Base-by-base conservation (phyloP, 2,113 vertebrate genomes). In the Leptobrachium leishanense region DNA sequence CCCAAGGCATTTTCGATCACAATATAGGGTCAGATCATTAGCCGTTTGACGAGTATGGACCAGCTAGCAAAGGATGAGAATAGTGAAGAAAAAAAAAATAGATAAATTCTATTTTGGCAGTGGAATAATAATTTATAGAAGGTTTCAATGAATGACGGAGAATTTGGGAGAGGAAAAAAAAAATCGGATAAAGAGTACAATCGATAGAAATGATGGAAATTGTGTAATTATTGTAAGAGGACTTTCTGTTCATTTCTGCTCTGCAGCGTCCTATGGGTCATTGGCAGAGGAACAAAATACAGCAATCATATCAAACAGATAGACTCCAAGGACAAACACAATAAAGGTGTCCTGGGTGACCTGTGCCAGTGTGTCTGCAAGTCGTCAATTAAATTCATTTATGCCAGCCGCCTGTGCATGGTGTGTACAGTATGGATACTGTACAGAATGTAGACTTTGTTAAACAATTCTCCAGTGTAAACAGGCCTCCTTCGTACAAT, bases 11-110 rank as follows among this genome's bases (percentile, higher is more conserved):
- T 85, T 83, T 88, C 85, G 82, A 82, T 82, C 83, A 68, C 79
- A 83, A 83, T 78, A 79, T 78, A 66, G 80, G 82, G 86, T 84
- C 82, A 84, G 69, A 81, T 87, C 79, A 85, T 88, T 87, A 85
- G 75, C 83, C 85, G 79, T 68, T 82, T 89, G 84, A 85, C 74
- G 78, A 50, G 46, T 1, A 72, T 43, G 79, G 12, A 66, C 76
- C 20, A 78, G 75, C 64, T 79, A 65, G 69, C 20, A 67, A 65
- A 68, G 65, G 82, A 86, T 85, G 84, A 67, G 64, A 43, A 81
- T 86, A 41, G 6, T 39, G 42, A 40, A 73, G 39, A 76, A 13
- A 2, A 76, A 0, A 41, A 55, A 83, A 83, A 83, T 59, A 84
- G 82, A 82, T 54, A 74, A 64, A 55, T 43, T 44, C 0, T 71